phyloP scores from a whole-genome alignment of 2,888 invertebrate genomes.

The Pherbina coryleti region DNA sequence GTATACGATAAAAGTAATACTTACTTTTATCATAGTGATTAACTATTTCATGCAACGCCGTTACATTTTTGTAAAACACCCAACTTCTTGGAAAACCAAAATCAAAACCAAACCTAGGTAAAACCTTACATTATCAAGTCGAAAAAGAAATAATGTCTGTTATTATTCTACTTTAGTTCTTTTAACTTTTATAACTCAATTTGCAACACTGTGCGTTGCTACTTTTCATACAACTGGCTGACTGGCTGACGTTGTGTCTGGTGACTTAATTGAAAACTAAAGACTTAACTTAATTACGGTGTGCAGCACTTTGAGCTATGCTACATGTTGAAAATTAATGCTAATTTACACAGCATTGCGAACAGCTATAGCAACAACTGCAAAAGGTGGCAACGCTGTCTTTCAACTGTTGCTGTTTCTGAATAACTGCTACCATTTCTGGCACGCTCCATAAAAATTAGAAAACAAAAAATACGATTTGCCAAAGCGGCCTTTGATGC shows the following conservation, averaged over 20 bases:
- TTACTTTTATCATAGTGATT: too few species aligned
- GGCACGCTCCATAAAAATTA: too few species aligned
- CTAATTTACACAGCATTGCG: not conserved
- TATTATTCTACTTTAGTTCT: too few species aligned
- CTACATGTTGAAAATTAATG: not conserved
- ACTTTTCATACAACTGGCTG: not conserved
- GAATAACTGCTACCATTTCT: not conserved
- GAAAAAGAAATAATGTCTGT: too few species aligned
- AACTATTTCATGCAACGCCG: too few species aligned
- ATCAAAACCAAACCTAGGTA: too few species aligned
- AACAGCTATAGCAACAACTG: not conserved
- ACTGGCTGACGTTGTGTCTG: not conserved
- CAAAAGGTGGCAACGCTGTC: not conserved
- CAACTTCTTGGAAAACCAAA: too few species aligned
- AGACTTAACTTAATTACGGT: conserved; percentile 15
- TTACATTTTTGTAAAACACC: too few species aligned
- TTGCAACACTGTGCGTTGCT: not conserved
- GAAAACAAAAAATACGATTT: not conserved
- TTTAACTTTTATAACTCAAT: too few species aligned
- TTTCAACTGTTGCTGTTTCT: not conserved
- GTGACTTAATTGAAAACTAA: conserved; percentile 24
- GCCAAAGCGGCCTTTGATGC: too few species aligned
- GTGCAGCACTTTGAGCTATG: not conserved
- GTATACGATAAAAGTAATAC: too few species aligned
- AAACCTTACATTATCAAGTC: too few species aligned